Percentiles rank a stretch among this genome's conserved stretches.
phyloP scores from a whole-genome alignment of 2,797 vertebrate genomes.

The Helarctos malayanus region DNA sequence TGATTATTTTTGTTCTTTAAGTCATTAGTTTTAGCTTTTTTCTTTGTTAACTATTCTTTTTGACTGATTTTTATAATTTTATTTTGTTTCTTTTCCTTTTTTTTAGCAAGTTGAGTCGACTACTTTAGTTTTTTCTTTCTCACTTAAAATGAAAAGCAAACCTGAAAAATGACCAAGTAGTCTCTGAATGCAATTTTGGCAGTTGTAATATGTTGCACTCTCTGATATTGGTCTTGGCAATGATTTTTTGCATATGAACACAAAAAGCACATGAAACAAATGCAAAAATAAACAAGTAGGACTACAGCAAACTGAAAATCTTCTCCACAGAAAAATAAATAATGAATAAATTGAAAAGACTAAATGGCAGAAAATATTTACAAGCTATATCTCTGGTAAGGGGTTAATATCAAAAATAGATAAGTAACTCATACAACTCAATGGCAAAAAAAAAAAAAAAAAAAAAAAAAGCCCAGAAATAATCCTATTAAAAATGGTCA shows the following conservation, averaged over 20 bases:
- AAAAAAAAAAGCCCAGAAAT: not conserved
- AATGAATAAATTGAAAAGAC: not conserved
- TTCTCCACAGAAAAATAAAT: not conserved
- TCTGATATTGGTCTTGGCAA: not conserved
- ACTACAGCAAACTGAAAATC: not conserved
- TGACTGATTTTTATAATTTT: not conserved
- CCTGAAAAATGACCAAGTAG: not conserved
- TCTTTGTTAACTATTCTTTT: not conserved
- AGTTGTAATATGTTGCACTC: not conserved
- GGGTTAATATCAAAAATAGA: not conserved
- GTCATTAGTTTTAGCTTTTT: not conserved
- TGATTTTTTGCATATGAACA: not conserved
- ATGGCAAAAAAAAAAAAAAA: not conserved
- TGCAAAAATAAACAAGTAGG: not conserved
- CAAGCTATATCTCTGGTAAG: not conserved
- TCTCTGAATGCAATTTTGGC: not conserved
- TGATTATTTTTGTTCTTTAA: not conserved
- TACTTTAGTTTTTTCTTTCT: not conserved
- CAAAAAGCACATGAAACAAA: not conserved
- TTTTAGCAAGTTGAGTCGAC: not conserved
- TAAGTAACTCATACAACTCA: not conserved
- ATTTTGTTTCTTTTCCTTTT: not conserved
- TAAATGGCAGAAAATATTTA: not conserved
- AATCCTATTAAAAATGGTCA: not conserved
- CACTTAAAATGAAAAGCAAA: not conserved